A percentile compares a stretch with the other conserved stretches of the same genome.
Conservation (phyloP, 2,113 vertebrate species). For the Leptodactylus fuscus region DNA sequence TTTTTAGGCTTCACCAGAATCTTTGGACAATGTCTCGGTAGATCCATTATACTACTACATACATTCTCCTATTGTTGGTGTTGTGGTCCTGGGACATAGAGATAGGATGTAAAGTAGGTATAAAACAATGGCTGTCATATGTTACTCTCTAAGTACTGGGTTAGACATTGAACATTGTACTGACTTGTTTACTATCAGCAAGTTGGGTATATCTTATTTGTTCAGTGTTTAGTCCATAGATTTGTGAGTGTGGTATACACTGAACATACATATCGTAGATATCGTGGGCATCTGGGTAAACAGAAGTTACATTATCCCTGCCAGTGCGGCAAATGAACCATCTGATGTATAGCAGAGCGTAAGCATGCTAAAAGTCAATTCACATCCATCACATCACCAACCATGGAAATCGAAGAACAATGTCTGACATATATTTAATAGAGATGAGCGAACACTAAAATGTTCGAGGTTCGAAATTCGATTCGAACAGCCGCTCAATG, state of each 20-base stretch:
- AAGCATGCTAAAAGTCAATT: background rate
- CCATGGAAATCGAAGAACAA: background rate
- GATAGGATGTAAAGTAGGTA: background rate
- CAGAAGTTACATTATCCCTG: background rate
- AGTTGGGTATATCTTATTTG: background rate
- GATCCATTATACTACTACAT: too few relatives aligned
- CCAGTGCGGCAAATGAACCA: background rate
- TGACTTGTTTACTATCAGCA: background rate
- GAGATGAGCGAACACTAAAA: too few relatives aligned
- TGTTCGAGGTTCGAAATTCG: too few relatives aligned
- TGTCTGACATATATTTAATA: background rate
- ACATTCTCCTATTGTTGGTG: too few relatives aligned
- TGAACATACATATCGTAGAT: background rate
- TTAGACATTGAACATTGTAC: background rate
- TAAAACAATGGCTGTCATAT: too few relatives aligned
- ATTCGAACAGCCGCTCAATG: too few relatives aligned
- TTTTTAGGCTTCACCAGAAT: too few relatives aligned
- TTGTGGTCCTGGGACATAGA: too few relatives aligned
- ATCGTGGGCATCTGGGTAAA: background rate
- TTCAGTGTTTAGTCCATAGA: background rate
- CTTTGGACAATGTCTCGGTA: too few relatives aligned
- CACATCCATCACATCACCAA: background rate
- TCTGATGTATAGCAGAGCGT: conserved; percentile 23
- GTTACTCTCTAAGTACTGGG: background rate
- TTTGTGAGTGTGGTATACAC: background rate